Conservation (phyloP, 2,113 vertebrate genomes). For the Polypterus bichir region DNA sequence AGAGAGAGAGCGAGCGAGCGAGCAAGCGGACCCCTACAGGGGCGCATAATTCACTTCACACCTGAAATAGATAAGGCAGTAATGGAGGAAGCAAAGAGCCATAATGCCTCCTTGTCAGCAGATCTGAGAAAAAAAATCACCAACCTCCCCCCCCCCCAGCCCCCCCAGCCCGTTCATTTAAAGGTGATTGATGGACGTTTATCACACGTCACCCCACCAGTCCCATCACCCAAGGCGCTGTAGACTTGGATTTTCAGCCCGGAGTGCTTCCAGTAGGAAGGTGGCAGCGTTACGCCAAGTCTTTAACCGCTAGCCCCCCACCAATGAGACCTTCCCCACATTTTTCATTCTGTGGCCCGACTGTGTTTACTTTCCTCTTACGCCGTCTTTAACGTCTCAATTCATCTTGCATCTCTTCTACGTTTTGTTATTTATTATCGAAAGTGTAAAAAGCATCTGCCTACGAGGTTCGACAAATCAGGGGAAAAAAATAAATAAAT, state of each 20-base stretch:
- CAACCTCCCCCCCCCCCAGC: neutral
- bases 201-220: no score
- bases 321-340: conserved; percentile 12
- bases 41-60: conserved; percentile 1
- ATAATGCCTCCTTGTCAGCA: neutral
- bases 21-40: neutral
- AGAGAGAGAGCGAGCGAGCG: neutral
- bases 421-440: conserved; percentile 37
- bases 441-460: conserved; percentile 27
- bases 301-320: conserved; percentile 15
- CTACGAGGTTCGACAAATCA: conserved; percentile 32
- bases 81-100: neutral
- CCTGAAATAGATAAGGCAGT: neutral
- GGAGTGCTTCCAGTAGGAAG: no score
- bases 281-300: neutral
- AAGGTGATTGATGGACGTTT: no score
- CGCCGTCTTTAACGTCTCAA: conserved; percentile 2
- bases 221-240: no score
- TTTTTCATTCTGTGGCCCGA: neutral
- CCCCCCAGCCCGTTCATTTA: neutral
- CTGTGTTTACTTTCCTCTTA: conserved; percentile 7
- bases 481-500: conserved; percentile 25
- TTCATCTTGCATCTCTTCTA: conserved; percentile 21
- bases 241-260: no score
- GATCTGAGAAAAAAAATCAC: neutral